Conservation (phyloP, 2,113 vertebrate species). For the Athene cunicularia region DNA sequence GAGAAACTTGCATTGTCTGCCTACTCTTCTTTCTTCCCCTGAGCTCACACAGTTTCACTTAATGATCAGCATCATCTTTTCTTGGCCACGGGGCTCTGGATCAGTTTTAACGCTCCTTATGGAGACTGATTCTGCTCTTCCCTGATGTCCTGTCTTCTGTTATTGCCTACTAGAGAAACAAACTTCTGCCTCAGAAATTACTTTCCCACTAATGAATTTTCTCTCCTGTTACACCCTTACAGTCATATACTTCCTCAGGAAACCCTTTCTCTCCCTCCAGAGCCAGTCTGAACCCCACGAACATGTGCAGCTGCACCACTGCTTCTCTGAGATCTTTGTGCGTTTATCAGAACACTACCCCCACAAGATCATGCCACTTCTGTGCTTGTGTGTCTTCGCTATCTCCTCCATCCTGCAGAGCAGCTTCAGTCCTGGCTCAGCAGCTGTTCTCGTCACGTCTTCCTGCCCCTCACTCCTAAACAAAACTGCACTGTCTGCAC, state of each 20-base stretch:
- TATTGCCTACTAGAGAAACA: neutral
- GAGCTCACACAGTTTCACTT: neutral
- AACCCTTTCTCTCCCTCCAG: neutral
- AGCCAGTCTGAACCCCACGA: neutral
- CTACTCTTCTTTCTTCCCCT: neutral
- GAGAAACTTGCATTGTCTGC: neutral
- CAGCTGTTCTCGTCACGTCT: neutral
- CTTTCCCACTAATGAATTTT: neutral
- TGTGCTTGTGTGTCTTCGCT: neutral
- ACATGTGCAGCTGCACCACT: neutral
- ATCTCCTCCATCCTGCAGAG: neutral
- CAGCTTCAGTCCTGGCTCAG: neutral
- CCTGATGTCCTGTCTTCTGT: neutral
- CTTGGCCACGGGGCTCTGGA: neutral
- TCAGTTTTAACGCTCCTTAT: neutral
- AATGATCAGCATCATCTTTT: accelerated
- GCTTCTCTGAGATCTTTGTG: neutral
- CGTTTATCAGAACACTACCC: neutral
- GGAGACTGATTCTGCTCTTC: neutral
- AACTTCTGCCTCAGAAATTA: neutral
- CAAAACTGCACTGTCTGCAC: neutral
- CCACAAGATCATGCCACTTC: neutral
- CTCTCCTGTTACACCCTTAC: neutral
- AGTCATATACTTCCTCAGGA: neutral
- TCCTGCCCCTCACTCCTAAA: neutral